Evolutionary conservation across 2,797 vertebrate species (phyloP).

Genomic region (Myiothlypis coronata): DNA sequence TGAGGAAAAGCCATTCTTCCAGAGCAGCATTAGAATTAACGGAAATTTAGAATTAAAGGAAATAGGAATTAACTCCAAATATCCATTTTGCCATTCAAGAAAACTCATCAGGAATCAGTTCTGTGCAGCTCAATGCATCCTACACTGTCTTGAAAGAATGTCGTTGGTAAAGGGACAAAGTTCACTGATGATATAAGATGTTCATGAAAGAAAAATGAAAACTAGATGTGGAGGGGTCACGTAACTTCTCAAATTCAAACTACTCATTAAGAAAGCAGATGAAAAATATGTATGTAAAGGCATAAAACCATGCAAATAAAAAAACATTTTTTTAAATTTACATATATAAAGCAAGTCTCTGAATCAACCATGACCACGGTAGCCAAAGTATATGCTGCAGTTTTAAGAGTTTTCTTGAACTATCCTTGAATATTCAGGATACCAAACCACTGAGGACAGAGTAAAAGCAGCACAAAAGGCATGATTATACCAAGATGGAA

Average conservation of each 20-base stretch:
- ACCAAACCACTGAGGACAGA: background rate
- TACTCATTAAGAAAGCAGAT: background rate
- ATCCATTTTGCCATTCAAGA: background rate
- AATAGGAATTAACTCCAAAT: background rate
- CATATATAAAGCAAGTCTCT: background rate
- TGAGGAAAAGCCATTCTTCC: background rate
- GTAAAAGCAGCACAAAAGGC: background rate
- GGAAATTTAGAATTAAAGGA: background rate
- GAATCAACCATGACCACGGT: background rate
- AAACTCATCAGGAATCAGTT: background rate
- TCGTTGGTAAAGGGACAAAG: background rate
- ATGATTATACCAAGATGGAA: background rate
- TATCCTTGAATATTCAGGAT: background rate
- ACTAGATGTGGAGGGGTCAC: background rate
- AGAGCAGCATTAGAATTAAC: background rate
- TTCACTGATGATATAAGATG: background rate
- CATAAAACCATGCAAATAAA: background rate
- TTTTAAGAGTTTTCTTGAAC: background rate
- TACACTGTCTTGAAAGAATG: background rate
- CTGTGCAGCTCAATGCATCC: background rate
- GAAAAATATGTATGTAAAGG: background rate
- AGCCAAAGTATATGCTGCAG: background rate
- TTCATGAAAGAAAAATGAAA: background rate
- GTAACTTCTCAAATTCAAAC: background rate
- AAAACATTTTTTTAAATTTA: background rate